These are phyloP conservation scores for Heterotis niloticus DNA, from an alignment of 2,113 vertebrate species.

Conservation along the genomic window DNA sequence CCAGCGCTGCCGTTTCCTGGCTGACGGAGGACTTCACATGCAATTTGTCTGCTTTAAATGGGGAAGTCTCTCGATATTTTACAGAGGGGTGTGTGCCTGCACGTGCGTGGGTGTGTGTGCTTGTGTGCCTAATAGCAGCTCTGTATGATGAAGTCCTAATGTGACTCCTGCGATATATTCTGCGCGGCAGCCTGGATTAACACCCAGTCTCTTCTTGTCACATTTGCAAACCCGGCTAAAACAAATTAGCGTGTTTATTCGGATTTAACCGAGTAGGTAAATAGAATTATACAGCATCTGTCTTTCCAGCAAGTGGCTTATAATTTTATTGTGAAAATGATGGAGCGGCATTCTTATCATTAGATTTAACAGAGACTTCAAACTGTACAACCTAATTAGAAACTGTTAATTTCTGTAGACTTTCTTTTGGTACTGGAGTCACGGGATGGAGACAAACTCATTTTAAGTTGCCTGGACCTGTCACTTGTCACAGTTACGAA, in stretches of 20 bases:
- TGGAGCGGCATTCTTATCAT: slow-evolving; percentile 31
- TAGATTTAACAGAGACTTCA: slow-evolving; percentile 31
- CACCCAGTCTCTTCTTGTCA: background rate
- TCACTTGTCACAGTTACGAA: background rate
- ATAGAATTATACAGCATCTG: slow-evolving; percentile 25
- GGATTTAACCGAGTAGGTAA: slow-evolving; percentile 22
- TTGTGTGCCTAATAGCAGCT: too few species aligned
- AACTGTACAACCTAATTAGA: slow-evolving; percentile 35
- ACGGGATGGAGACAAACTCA: background rate
- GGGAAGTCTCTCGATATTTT: too few species aligned
- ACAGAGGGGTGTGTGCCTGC: too few species aligned
- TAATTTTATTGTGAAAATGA: slow-evolving; percentile 38
- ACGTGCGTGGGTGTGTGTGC: too few species aligned
- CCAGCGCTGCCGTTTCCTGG: too few species aligned
- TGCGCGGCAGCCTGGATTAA: background rate
- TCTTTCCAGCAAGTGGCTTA: slow-evolving; percentile 20
- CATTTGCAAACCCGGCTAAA: slow-evolving; percentile 7
- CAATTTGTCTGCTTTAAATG: too few species aligned
- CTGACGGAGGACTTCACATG: too few species aligned
- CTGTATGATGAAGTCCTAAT: too few species aligned
- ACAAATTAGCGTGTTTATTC: slow-evolving; percentile 31
- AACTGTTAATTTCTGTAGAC: slow-evolving; percentile 14
- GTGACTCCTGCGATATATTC: background rate
- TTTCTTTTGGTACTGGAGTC: slow-evolving; percentile 23
- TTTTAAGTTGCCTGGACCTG: background rate